Conservation (phyloP, 1,140 invertebrate species). For the Ooceraea biroi region DNA sequence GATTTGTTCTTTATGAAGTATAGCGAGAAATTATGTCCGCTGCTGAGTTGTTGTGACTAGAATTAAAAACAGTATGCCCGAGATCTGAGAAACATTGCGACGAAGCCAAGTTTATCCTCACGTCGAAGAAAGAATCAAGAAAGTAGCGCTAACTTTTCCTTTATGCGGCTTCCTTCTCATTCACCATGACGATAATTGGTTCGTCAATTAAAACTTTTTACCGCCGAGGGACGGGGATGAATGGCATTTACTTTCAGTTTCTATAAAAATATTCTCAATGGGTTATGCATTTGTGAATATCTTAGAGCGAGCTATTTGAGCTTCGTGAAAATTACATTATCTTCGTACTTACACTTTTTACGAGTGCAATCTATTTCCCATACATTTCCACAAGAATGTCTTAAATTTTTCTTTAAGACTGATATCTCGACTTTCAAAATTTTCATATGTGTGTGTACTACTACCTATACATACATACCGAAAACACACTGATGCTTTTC, state of each 20-base stretch:
- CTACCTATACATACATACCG: too few species aligned
- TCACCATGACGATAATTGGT: constrained; percentile 63
- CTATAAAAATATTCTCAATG: constrained; percentile 50
- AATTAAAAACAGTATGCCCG: neutral
- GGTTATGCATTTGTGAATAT: constrained; percentile 26
- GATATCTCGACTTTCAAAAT: neutral
- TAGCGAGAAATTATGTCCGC: neutral
- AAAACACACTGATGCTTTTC: constrained; percentile 18
- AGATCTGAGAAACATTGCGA: neutral
- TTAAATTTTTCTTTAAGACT: neutral
- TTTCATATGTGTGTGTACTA: constrained; percentile 1
- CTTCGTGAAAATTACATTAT: constrained; percentile 15
- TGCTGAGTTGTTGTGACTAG: neutral
- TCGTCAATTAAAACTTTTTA: constrained; percentile 72
- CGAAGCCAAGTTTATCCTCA: constrained; percentile 51
- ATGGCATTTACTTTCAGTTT: constrained; percentile 46
- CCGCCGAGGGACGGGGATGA: neutral
- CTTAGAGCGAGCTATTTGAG: neutral
- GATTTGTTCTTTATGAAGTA: neutral
- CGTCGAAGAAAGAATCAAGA: constrained; percentile 50
- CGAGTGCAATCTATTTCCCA: neutral
- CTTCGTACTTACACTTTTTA: neutral
- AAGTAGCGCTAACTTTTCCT: constrained; percentile 24
- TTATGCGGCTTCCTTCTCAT: constrained; percentile 12
- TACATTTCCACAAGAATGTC: neutral